These are phyloP conservation scores for Delichon dasypus DNA, from an alignment of 2,797 vertebrate species.

Conservation along the genomic window DNA sequence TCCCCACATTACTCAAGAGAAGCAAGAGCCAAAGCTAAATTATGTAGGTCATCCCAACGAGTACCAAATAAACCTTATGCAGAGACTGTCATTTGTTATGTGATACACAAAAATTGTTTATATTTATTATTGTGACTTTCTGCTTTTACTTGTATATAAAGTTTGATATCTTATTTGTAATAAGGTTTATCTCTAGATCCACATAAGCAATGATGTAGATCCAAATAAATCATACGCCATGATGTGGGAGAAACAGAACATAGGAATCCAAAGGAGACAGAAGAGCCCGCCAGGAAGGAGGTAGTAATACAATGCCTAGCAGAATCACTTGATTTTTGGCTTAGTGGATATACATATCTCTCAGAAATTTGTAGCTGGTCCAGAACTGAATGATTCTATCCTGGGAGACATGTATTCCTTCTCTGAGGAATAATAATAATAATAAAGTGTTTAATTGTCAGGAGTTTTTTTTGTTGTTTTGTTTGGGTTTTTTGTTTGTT, in stretches of 20 bases:
- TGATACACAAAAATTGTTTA: neutral
- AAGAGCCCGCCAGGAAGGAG: neutral
- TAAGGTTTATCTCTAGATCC: neutral
- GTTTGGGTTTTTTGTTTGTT: neutral
- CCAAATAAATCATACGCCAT: neutral
- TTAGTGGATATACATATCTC: neutral
- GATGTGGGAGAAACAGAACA: neutral
- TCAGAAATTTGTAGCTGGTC: neutral
- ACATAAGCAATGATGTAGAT: neutral
- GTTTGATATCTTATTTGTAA: neutral
- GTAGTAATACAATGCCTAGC: neutral
- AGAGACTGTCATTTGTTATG: neutral
- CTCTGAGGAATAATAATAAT: neutral
- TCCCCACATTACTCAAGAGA: neutral
- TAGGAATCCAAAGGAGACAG: neutral
- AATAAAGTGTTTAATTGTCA: neutral
- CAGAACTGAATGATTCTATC: neutral
- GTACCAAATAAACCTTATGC: neutral
- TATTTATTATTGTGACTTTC: neutral
- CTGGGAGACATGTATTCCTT: neutral
- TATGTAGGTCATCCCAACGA: neutral
- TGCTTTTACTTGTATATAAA: neutral
- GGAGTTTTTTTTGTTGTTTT: neutral
- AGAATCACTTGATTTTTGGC: neutral
- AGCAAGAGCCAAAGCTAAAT: neutral